Percentiles rank a stretch among this genome's conserved stretches.
These are phyloP conservation scores for Scaptomyza caliginosa DNA, from an alignment of 2,888 invertebrate genomes.

Conservation along the genomic window DNA sequence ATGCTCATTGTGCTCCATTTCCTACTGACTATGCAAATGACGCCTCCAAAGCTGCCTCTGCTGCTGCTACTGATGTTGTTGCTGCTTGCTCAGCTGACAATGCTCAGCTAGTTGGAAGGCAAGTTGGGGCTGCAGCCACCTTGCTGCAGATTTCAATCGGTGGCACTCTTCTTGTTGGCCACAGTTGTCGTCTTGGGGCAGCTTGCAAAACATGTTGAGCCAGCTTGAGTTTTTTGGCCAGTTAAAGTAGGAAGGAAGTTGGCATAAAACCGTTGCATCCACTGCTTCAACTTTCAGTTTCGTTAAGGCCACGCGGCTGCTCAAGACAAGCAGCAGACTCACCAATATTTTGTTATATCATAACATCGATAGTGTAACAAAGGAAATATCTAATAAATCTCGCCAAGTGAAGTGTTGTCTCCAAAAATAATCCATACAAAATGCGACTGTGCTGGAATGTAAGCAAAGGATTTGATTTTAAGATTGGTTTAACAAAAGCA, in stretches of 20 bases:
- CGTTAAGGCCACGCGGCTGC: slow-evolving; percentile 74
- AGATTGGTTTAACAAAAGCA: neutral
- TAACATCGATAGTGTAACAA: slow-evolving; percentile 2
- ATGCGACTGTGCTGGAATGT: slow-evolving; percentile 67
- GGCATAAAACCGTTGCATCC: slow-evolving; percentile 81
- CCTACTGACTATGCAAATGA: slow-evolving; percentile 77
- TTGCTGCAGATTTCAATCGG: slow-evolving; percentile 56
- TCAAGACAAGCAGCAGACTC: slow-evolving; percentile 41
- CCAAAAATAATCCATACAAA: slow-evolving; percentile 22
- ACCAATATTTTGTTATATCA: neutral
- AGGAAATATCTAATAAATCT: neutral
- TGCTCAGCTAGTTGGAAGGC: neutral
- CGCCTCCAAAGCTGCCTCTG: slow-evolving; percentile 30
- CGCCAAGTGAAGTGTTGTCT: slow-evolving; percentile 13
- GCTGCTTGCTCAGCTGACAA: slow-evolving; percentile 2
- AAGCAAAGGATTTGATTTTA: slow-evolving; percentile 40
- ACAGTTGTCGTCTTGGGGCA: slow-evolving; percentile 53
- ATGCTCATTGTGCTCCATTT: slow-evolving; percentile 68
- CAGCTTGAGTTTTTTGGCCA: slow-evolving; percentile 28
- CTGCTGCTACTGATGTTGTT: neutral
- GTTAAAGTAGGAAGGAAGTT: slow-evolving; percentile 72
- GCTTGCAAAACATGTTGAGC: slow-evolving; percentile 73
- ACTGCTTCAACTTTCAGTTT: slow-evolving; percentile 82
- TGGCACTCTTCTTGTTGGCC: slow-evolving; percentile 16
- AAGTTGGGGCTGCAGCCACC: slow-evolving; percentile 34